phyloP scores from a whole-genome alignment of 1,140 invertebrate genomes.

The Penaeus indicus region DNA sequence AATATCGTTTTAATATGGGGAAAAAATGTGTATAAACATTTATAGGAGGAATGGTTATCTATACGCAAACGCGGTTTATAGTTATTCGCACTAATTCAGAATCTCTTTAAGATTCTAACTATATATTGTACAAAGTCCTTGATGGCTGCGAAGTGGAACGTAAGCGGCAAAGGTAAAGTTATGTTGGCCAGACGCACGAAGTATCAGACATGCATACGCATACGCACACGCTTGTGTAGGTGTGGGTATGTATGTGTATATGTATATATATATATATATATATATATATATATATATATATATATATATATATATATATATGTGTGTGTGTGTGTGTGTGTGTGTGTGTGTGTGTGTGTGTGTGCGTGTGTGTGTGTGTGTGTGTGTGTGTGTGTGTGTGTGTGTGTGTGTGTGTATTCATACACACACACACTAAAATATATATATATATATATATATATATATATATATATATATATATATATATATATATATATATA shows the following conservation, averaged over 20 bases:
- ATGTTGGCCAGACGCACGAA: no score
- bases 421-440: not conserved
- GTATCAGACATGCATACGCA: not conserved
- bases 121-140: not conserved
- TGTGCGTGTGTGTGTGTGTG: not conserved
- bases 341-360: not conserved
- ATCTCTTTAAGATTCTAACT: not conserved
- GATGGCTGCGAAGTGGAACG: no score
- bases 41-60: no score
- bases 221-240: not conserved
- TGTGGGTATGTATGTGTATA: not conserved
- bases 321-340: not conserved
- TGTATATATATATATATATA: not conserved
- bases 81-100: no score
- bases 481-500: slow-evolving; percentile 21
- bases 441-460: not conserved
- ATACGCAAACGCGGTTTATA: no score
- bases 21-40: no score
- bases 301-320: slow-evolving; percentile 21
- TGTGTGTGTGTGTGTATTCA: not conserved
- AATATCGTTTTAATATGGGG: no score
- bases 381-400: not conserved
- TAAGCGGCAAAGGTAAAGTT: no score
- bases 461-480: slow-evolving; percentile 5
- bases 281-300: not conserved